Base-by-base conservation (phyloP, 2,113 vertebrate species). In the Polypterus bichir region DNA sequence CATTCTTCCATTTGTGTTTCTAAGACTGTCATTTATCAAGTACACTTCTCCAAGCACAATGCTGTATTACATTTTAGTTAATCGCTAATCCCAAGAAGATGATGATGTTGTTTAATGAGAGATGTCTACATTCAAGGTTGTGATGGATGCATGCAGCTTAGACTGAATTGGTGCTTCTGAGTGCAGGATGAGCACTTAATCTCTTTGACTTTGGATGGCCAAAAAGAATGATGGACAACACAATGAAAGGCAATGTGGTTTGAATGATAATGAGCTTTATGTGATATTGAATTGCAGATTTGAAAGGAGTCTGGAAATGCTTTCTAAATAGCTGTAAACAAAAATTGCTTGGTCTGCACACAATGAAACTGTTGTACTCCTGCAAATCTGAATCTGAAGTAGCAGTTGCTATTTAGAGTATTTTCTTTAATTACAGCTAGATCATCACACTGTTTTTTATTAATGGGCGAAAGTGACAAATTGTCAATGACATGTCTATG, bases 391-490 rank as follows among this genome's bases (percentile, higher is more conserved):
- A 57, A 44, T 57, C 46, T 44, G 27, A 57, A 27, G 9, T 27
- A 57, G 27, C 66, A 79, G 62, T 49, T 63, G 73, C 45, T 71
- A 70, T 69, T 81, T 76, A 71, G 66, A 54, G 59, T 75, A 70
- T 44, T 4, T 3, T 67, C 73, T 70, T 59, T 0, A 71, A 71
- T 75, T 73, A 65, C 69, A 74, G 56, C 73, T 79, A 80, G 68
- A 81, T 70, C 70, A 49, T 82, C 68, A 82, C 68, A 68, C 61
- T 70, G 81, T 79, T 66, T 82, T 73, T 82, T 79, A 76, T 82
- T 81, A 84, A 65, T 76, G 75, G 76, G 71, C 60, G 71, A 81
- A 74, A 73, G 64, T 81, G 77, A 84, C 74, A 82, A 83, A 84
- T 79, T 71, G 74, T 72, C 69, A 66, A 48, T 78, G 80, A 79